Evolutionary conservation across 2,113 vertebrate genomes (phyloP), one percentile per base, ranked within the genome.

Genomic region (Monopterus albus): DNA sequence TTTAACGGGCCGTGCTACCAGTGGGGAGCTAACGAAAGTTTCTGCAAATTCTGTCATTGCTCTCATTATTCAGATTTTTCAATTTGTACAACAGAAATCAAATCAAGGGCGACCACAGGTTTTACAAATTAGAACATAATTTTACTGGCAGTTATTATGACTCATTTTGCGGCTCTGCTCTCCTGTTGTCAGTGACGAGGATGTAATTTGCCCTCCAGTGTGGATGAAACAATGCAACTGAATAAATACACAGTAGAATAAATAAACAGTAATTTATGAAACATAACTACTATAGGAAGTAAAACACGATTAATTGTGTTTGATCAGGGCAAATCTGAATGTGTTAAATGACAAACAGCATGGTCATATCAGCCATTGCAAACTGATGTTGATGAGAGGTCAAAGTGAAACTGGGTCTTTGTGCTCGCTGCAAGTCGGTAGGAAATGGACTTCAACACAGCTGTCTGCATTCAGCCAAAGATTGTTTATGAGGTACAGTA

Each of bases 111-210:
- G 56, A 67, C 65, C 38, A 20, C 57, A 64, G 55, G 46, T 80
- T 72, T 75, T 60, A 70, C 26, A 83, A 73, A 83, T 76, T 72
- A 66, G 31, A 57, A 62, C 42, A 64, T 49, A 42, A 65, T 74
- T 83, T 68, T 59, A 58, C 33, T 62, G 53, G 49, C 40, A 64
- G 64, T 74, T 76, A 61, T 55, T 68, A 6, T 47, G 43, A 72
- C 47, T 78, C 50, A 40, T 60, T 50, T 39, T 55, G 42, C 43
- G 56, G 20, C 31, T 76, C 21, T 69, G 61, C 25, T 60, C 63
- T 76, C 51, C 65, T 59, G 70, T 70, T 79, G 59, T 69, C 46
- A n/a, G 57, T 67, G 43, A 77, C 72, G 62, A 75, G 26, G 36
- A 56, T 45, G 23, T 52, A 43, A 75, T 78, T 72, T 78, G 14